Base-by-base conservation (phyloP, 2,113 vertebrate genomes). In the Pungitius pungitius region DNA sequence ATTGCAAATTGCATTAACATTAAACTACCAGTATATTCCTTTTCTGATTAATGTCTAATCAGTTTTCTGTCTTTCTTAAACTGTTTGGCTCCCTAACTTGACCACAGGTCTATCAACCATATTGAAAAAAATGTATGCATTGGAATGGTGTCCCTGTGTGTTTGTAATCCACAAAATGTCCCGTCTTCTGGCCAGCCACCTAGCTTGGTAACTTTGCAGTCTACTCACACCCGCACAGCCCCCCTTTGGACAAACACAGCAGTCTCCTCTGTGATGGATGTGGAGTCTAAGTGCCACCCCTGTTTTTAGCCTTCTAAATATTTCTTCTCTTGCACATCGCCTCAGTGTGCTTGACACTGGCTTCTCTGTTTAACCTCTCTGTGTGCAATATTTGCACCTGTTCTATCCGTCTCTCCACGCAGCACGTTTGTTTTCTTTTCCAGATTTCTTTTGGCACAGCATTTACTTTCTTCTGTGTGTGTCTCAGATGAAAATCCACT, bases 271-370 rank as follows among this genome's bases (percentile, higher is more conserved):
- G 85, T 91, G 88, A 92, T 92, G 89, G 90, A 89, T 88, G 86
- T 83, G 83, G 66, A 80, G 80, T 75, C 91, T 88, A 92, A 91
- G 88, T 89, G 88, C 83, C 87, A 83, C 88, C 90, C 90, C 88
- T 90, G 89, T 93, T 92, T 92, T 90, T 85, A 90, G 87, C 85
- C 90, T 87, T 86, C 81, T 88, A 90, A 93, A 93, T 92, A 93
- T 92, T 92, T 93, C 87, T 91, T 78, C 87, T 85, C 87, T 82
- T 51, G 63, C 85, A 85, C 88, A 85, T 81, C 74, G 81, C 63
- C 55, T 82, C 78, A 79, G 77, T 77, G 75, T 55, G 82, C 83
- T 78, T 47, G 85, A 93, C 93, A 92, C 90, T 91, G 93, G 82
- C 86, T 77, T 78, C 90, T 91, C 90, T 94, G 92, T 94, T 89